A percentile compares a stretch with the other conserved stretches of the same genome.
Conservation (phyloP, 2,888 invertebrate genomes). For the Troglohyphantes excavatus region DNA sequence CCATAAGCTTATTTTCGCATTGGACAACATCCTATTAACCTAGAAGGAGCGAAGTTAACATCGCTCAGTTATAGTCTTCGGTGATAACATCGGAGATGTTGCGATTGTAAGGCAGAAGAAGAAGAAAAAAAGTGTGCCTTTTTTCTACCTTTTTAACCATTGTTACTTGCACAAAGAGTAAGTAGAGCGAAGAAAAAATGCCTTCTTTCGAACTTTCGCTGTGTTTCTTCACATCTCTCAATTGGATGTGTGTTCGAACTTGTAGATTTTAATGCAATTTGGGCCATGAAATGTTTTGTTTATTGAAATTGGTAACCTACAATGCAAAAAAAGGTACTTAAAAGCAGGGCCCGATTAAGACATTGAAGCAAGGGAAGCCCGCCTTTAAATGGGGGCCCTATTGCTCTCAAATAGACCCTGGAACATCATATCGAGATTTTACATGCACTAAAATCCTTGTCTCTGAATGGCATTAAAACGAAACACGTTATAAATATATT, state of each 20-base stretch:
- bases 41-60: slow-evolving; percentile 4
- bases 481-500: no score
- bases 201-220: not conserved
- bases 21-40: not conserved
- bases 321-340: no score
- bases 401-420: no score
- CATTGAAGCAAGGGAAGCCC: no score
- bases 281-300: not conserved
- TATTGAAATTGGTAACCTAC: no score
- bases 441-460: no score
- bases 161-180: not conserved
- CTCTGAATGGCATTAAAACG: no score
- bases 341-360: no score
- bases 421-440: no score
- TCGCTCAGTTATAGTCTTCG: not conserved
- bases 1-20: not conserved
- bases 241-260: not conserved
- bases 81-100: not conserved
- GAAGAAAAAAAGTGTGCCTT: not conserved
- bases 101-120: slow-evolving; percentile 1
- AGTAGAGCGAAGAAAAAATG: not conserved
- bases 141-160: not conserved
- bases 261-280: not conserved
- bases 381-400: no score
- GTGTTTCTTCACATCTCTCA: not conserved